Evolutionary conservation across 2,888 invertebrate genomes (phyloP), one percentile per base, ranked within the genome.

Genomic region (Sarcophaga subvicina): DNA sequence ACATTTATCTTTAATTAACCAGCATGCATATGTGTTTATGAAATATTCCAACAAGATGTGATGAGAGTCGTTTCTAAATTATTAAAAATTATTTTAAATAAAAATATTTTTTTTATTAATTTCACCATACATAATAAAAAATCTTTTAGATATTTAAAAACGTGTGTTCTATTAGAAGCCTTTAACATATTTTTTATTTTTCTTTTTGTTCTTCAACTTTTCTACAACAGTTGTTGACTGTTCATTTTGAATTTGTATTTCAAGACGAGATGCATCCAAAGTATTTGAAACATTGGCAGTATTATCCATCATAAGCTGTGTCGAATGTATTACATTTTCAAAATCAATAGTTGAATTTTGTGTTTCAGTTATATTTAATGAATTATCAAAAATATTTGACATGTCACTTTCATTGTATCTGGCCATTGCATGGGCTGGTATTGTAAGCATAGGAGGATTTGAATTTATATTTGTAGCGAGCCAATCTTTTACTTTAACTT

Each of bases 181-280:
- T 80, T 90, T 89, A 5, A 90, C 75, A 71, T 90, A 90, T 67
- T 89, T 88, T 66, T 87, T 87, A 11, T 83, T 37, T 66, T 89
- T 90, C 82, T 90, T 89, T 67, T 89, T 89, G 17, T 63, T 64
- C 37, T 78, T 89, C 69, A 69, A 47, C 10, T 64, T 86, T 47
- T 71, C 75, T 11, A 62, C 14, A 10, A 75, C 14, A 12, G 49
- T 37, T 37, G 80, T 76, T 17, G 71, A 76, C 11, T 49, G 64
- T 5, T 67, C 62, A 66, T 85, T 77, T n/a, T 80, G 67, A 11
- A 67, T 14, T 25, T 60, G 45, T n/a, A 59, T 20, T 8, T 27
- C 72, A 49, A 75, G 37, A n/a, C 12, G 70, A 27, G 85, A 81
- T 47, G 22, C 54, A 14, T 88, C 71, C 0, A 87, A 76, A 70